These are phyloP conservation scores for Steinernema carpocapsae DNA, from an alignment of 2,888 invertebrate genomes.

Conservation along the genomic window DNA sequence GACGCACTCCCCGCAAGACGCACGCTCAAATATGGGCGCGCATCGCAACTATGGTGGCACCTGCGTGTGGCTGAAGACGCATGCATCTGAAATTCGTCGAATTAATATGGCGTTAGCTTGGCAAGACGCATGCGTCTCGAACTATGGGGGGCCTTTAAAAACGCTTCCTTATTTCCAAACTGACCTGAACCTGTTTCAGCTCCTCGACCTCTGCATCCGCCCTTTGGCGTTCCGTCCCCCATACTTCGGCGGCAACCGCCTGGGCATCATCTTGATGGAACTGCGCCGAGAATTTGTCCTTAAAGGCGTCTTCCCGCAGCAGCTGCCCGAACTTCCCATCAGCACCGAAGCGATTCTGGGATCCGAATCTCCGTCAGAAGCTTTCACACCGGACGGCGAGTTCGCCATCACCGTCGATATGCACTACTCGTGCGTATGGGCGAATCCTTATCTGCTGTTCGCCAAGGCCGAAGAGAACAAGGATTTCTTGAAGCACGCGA, in stretches of 20 bases:
- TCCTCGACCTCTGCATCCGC: conserved; percentile 59
- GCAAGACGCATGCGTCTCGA: no score
- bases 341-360: conserved; percentile 62
- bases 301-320: conserved; percentile 58
- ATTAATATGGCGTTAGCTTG: no score
- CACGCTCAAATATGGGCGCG: no score
- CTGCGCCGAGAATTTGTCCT: conserved; percentile 65
- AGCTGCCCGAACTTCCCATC: conserved; percentile 60
- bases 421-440: conserved; percentile 60
- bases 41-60: no score
- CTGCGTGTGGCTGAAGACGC: no score
- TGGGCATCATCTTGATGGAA: conserved; percentile 68
- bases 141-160: no score
- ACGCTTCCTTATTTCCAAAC: neutral
- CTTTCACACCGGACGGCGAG: conserved; percentile 55
- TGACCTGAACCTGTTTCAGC: conserved; percentile 39
- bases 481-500: conserved; percentile 31
- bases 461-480: conserved; percentile 4
- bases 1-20: no score
- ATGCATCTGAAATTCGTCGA: no score
- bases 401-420: conserved; percentile 56
- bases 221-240: conserved; percentile 67
- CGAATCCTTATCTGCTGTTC: conserved; percentile 48
- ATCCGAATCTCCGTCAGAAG: conserved; percentile 65
- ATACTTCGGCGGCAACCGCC: conserved; percentile 67